Evolutionary conservation across 1,140 invertebrate genomes (phyloP).

Genomic region (Zelostemma sp.): DNA sequence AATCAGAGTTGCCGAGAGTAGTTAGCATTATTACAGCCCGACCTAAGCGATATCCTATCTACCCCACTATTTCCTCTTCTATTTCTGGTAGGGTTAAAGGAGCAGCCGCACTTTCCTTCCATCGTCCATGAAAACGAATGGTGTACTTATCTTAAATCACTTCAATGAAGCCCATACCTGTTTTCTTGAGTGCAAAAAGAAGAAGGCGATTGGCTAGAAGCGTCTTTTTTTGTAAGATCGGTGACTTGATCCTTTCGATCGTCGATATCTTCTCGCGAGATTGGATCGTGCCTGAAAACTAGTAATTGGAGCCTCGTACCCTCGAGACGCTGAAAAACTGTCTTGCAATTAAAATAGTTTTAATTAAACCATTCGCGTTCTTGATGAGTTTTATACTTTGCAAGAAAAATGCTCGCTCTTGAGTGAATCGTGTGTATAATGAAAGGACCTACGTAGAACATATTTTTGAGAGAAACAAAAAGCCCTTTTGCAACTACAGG

Average conservation of each 20-base stretch:
- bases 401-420: too few species aligned
- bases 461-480: too few species aligned
- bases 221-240: slow-evolving; percentile 29
- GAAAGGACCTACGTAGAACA: too few species aligned
- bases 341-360: too few species aligned
- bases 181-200: slow-evolving; percentile 40
- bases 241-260: slow-evolving; percentile 32
- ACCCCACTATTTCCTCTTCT: slow-evolving; percentile 22
- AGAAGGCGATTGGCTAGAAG: slow-evolving; percentile 22
- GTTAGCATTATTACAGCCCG: slow-evolving; percentile 44
- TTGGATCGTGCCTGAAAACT: slow-evolving; percentile 15
- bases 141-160: slow-evolving; percentile 56
- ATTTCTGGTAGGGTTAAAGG: slow-evolving; percentile 25
- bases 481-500: too few species aligned
- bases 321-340: slow-evolving; percentile 16
- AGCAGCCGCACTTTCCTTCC: slow-evolving; percentile 24
- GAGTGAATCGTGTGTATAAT: too few species aligned
- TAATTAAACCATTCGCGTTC: too few species aligned
- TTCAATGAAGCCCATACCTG: slow-evolving; percentile 46
- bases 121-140: slow-evolving; percentile 51
- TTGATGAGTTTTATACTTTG: too few species aligned
- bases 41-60: slow-evolving; percentile 42
- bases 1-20: slow-evolving; percentile 37
- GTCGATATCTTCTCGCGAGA: slow-evolving; percentile 19
- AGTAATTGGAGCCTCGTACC: slow-evolving; percentile 31